Conservation (phyloP, 64 coral and sea anemone genomes). For the Acropora yongei region DNA sequence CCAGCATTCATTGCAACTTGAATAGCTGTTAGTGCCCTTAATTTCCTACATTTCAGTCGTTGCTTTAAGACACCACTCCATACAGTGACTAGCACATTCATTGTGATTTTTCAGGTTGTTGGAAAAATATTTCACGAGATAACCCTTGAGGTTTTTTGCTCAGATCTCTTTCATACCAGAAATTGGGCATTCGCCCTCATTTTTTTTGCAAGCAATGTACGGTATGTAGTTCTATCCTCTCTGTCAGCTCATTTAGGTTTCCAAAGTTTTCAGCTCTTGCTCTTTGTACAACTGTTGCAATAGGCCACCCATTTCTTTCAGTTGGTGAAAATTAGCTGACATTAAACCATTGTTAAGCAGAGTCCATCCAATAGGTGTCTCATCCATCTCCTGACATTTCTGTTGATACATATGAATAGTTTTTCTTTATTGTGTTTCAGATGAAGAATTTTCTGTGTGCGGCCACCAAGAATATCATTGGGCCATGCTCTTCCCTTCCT, state of each 20-base stretch:
- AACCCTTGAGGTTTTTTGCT: slow-evolving; percentile 54
- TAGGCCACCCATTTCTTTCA: slow-evolving; percentile 48
- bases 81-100: slow-evolving; percentile 69
- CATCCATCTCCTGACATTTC: slow-evolving; percentile 6
- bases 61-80: slow-evolving; percentile 44
- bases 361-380: slow-evolving; percentile 55
- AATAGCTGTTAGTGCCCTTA: slow-evolving; percentile 37
- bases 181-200: slow-evolving; percentile 14
- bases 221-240: not conserved
- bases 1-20: slow-evolving; percentile 43
- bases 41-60: slow-evolving; percentile 16
- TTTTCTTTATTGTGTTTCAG: slow-evolving; percentile 17
- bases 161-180: slow-evolving; percentile 35
- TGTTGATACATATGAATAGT: not conserved
- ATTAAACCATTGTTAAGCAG: slow-evolving; percentile 46
- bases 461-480: slow-evolving; percentile 47
- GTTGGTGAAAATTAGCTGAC: slow-evolving; percentile 65
- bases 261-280: slow-evolving; percentile 56
- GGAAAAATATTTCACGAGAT: slow-evolving; percentile 55
- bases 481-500: slow-evolving; percentile 42
- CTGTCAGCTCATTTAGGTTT: slow-evolving; percentile 36
- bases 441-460: slow-evolving; percentile 25
- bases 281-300: slow-evolving; percentile 58
- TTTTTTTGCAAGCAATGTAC: slow-evolving; percentile 1
- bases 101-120: slow-evolving; percentile 37